Percentiles rank a stretch among this genome's conserved stretches.
These are phyloP conservation scores for Acropternis orthonyx DNA, from an alignment of 2,797 vertebrate genomes.

Conservation along the genomic window DNA sequence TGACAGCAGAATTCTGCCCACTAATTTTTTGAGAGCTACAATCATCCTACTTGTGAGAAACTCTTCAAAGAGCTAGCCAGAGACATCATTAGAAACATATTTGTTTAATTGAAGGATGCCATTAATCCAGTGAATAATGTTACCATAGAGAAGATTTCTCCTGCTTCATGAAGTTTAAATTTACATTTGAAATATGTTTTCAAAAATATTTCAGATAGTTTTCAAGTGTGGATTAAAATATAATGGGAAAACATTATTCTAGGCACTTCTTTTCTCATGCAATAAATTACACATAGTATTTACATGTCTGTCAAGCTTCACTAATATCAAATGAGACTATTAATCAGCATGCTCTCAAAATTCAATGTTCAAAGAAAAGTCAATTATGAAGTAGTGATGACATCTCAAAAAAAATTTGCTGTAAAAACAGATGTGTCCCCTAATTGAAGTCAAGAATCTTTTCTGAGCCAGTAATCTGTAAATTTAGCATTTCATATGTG, in stretches of 20 bases:
- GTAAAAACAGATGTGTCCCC: not conserved
- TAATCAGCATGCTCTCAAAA: not conserved
- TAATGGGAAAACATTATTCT: not conserved
- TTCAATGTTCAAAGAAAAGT: not conserved
- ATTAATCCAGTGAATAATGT: slow-evolving; percentile 16
- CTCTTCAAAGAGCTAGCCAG: not conserved
- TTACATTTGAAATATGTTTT: not conserved
- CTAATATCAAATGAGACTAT: not conserved
- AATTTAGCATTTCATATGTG: not conserved
- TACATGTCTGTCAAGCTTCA: not conserved
- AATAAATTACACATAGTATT: not conserved
- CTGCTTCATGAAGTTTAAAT: slow-evolving; percentile 8
- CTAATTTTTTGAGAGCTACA: not conserved
- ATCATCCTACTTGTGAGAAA: not conserved
- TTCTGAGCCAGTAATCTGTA: not conserved
- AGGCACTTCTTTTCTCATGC: not conserved
- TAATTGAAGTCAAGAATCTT: not conserved
- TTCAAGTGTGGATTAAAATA: not conserved
- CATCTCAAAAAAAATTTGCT: not conserved
- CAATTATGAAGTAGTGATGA: not conserved
- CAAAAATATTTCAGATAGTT: not conserved
- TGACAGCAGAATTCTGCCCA: not conserved
- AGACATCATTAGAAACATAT: not conserved
- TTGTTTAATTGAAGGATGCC: not conserved
- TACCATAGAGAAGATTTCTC: not conserved